A percentile compares a stretch with the other conserved stretches of the same genome.
phyloP scores from a whole-genome alignment of 2,113 vertebrate species.

The Lasiurus cinereus region DNA sequence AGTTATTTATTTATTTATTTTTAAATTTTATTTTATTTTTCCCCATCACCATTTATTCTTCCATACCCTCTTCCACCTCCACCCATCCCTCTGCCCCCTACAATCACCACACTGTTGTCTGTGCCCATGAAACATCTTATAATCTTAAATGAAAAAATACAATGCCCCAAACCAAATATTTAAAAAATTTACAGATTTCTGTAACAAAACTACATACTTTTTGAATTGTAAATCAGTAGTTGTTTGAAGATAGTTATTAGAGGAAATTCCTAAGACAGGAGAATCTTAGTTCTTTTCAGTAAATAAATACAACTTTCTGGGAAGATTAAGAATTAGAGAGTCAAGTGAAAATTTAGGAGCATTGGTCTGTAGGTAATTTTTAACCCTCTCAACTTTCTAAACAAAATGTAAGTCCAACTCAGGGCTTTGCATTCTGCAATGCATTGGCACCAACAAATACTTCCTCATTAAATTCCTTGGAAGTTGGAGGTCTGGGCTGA shows the following conservation, averaged over 20 bases:
- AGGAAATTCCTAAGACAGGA: neutral
- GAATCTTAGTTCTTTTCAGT: neutral
- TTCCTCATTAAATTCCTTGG: neutral
- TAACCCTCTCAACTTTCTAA: neutral
- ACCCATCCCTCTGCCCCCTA: neutral
- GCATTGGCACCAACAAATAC: neutral
- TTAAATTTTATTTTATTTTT: neutral
- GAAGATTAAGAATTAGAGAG: neutral
- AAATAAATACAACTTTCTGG: neutral
- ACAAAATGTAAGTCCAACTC: neutral
- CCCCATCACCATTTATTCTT: neutral
- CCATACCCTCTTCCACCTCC: neutral
- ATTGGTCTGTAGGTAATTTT: neutral
- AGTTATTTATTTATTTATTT: neutral
- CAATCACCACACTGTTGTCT: neutral
- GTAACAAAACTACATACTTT: neutral
- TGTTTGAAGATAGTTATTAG: constrained; percentile 3
- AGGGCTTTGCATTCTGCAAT: neutral
- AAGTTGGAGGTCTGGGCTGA: neutral
- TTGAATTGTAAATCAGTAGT: neutral
- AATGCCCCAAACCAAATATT: neutral
- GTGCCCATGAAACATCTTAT: neutral
- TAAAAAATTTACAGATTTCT: neutral
- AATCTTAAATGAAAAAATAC: neutral
- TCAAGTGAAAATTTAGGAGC: neutral